Evolutionary conservation across 2,797 vertebrate genomes (phyloP).

Genomic region (Girardinus metallicus): DNA sequence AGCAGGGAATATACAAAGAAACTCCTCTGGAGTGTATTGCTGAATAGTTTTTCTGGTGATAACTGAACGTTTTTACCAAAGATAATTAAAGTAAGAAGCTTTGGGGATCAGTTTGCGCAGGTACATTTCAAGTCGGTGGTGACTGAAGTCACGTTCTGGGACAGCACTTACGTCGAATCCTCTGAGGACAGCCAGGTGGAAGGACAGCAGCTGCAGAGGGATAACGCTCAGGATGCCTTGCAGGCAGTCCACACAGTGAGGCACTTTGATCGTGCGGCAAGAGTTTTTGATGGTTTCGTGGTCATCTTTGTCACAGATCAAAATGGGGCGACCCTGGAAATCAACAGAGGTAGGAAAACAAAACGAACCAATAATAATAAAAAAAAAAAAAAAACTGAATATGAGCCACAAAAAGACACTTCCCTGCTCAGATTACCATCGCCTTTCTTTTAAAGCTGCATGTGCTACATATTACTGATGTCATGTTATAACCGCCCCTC

Average conservation of each 20-base stretch:
- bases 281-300: constrained; percentile 93
- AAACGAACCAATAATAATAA: not conserved
- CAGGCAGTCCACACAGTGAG: constrained; percentile 95
- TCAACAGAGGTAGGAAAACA: constrained; percentile 3
- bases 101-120: not conserved
- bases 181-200: constrained; percentile 95
- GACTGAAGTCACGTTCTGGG: not conserved
- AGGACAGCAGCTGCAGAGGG: constrained; percentile 95
- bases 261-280: constrained; percentile 93
- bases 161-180: constrained; percentile 91
- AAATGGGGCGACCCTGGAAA: constrained; percentile 91
- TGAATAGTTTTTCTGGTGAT: not conserved
- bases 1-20: constrained; percentile 12
- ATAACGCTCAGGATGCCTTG: constrained; percentile 97
- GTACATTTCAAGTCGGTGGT: not conserved
- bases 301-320: constrained; percentile 96
- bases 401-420: not conserved
- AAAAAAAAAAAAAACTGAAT: too few species aligned
- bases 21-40: not conserved
- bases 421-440: constrained; percentile 8
- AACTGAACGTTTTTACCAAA: not conserved
- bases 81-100: not conserved
- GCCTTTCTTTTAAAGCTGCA: constrained; percentile 37
- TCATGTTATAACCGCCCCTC: constrained; percentile 42
- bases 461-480: constrained; percentile 62